phyloP scores from a whole-genome alignment of 2,113 vertebrate species.

The Psilopsiagon aymara region DNA sequence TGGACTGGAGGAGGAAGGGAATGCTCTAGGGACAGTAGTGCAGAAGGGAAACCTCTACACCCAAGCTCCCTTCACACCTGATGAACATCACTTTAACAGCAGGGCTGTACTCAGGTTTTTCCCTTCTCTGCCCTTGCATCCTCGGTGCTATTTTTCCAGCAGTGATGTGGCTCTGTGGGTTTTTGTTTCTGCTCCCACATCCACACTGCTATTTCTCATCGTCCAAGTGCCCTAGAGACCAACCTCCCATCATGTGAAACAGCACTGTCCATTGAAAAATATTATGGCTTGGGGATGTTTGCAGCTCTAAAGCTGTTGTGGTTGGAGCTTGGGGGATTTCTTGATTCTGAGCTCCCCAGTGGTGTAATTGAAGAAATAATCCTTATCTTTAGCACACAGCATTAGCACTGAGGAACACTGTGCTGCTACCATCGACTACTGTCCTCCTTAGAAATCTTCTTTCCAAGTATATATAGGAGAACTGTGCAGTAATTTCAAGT shows the following conservation, averaged over 20 bases:
- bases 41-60: background rate
- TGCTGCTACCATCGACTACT: background rate
- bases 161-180: background rate
- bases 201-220: background rate
- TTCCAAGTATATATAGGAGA: background rate
- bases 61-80: background rate
- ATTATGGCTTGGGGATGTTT: background rate
- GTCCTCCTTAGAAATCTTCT: background rate
- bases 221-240: background rate
- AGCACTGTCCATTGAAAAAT: background rate
- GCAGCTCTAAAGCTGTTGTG: background rate
- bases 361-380: background rate
- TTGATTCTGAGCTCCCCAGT: background rate
- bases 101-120: background rate
- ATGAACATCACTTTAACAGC: background rate
- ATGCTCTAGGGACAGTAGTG: background rate
- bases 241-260: background rate
- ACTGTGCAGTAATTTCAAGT: background rate
- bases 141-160: background rate
- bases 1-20: background rate
- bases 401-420: background rate
- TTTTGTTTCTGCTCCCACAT: background rate
- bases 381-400: background rate
- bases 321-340: slow-evolving; percentile 16
- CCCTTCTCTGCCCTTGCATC: background rate